Conservation (phyloP, 2,797 vertebrate genomes). For the Microhierax caerulescens region DNA sequence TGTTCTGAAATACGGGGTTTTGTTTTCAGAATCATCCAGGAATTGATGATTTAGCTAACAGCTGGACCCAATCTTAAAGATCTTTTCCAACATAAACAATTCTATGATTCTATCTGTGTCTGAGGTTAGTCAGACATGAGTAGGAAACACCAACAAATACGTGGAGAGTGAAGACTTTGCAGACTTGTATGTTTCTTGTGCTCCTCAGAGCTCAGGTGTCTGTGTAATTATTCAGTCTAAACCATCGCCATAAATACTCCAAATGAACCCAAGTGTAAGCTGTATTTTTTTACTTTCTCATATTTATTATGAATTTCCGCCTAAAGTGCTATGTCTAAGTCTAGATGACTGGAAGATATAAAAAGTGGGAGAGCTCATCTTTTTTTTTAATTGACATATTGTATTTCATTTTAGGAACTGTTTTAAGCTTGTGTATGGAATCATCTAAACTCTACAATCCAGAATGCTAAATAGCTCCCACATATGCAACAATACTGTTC, state of each 20-base stretch:
- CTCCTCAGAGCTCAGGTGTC: not conserved
- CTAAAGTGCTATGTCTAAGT: not conserved
- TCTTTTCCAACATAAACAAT: no score
- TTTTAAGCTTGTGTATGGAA: not conserved
- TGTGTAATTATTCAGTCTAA: not conserved
- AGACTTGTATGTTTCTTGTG: not conserved
- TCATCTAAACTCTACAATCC: not conserved
- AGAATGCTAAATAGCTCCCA: not conserved
- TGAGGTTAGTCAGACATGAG: not conserved
- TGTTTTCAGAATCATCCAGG: not conserved
- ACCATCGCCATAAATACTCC: not conserved
- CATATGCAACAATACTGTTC: not conserved
- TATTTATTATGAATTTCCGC: not conserved
- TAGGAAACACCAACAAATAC: not conserved
- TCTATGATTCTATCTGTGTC: not conserved
- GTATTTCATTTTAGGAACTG: not conserved
- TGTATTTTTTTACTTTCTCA: not conserved
- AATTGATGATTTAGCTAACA: not conserved
- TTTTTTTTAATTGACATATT: not conserved
- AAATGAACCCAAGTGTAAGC: not conserved
- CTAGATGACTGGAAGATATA: not conserved
- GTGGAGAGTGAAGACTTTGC: not conserved
- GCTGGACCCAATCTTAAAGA: no score
- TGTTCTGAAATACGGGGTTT: not conserved
- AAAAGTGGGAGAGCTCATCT: not conserved